Conservation (phyloP, 2,888 invertebrate genomes). For the Phymatocera aterrima region DNA sequence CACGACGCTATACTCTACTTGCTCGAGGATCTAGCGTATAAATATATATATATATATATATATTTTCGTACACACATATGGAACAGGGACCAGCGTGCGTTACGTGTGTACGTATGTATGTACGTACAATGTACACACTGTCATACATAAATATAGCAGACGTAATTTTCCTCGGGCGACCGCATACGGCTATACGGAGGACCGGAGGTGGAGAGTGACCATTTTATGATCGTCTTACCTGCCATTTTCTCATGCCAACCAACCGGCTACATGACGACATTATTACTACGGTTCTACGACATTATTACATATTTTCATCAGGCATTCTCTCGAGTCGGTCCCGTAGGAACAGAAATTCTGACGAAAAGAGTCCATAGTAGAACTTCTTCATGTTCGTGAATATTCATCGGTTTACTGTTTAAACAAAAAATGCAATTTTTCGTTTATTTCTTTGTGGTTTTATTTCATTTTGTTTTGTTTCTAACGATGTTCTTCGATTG, state of each 20-base stretch:
- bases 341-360: neutral
- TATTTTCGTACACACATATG: neutral
- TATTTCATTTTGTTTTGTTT: no score
- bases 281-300: constrained; percentile 24
- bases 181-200: constrained; percentile 48
- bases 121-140: constrained; percentile 1
- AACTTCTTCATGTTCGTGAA: no score
- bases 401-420: no score
- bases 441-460: no score
- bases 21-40: neutral
- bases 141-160: constrained; percentile 15
- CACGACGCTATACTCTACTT: neutral
- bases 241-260: constrained; percentile 52
- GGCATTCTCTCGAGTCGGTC: neutral
- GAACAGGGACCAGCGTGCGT: no score
- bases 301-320: constrained; percentile 31
- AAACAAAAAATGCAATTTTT: no score
- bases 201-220: constrained; percentile 53
- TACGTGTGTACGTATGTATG: neutral
- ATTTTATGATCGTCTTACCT: constrained; percentile 59
- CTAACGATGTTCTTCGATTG: no score
- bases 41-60: neutral
- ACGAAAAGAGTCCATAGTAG: neutral
- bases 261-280: constrained; percentile 28
- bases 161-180: constrained; percentile 55